Evolutionary conservation across 2,888 invertebrate species (phyloP).

Genomic region (Stegophylla sp.): DNA sequence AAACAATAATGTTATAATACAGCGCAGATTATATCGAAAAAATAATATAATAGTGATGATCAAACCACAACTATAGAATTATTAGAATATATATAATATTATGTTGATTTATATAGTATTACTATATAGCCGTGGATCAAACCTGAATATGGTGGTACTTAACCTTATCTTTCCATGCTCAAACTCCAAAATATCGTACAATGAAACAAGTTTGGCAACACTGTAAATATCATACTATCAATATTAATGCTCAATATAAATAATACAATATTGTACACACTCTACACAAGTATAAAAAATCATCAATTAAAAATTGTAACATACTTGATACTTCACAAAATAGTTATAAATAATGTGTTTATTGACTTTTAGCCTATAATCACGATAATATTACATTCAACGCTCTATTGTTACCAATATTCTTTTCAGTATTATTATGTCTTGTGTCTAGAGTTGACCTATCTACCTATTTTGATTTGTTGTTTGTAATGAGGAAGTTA

Average conservation of each 20-base stretch:
- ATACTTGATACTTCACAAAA: background rate
- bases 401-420: background rate
- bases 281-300: background rate
- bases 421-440: background rate
- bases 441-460: background rate
- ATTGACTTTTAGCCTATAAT: slow-evolving; percentile 16
- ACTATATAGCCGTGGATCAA: no score
- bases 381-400: background rate
- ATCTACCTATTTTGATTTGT: background rate
- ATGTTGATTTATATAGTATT: no score
- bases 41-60: no score
- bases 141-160: no score
- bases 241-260: no score
- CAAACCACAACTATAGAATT: no score
- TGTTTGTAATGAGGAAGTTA: background rate
- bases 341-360: slow-evolving; percentile 10
- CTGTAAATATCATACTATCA: slow-evolving; percentile 11
- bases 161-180: no score
- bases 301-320: slow-evolving; percentile 32
- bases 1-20: no score
- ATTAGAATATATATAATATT: no score
- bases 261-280: no score
- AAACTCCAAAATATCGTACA: background rate
- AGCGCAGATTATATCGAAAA: no score
- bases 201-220: background rate